phyloP scores from a whole-genome alignment of 2,113 vertebrate species.

The Ibidorhyncha struthersii region DNA sequence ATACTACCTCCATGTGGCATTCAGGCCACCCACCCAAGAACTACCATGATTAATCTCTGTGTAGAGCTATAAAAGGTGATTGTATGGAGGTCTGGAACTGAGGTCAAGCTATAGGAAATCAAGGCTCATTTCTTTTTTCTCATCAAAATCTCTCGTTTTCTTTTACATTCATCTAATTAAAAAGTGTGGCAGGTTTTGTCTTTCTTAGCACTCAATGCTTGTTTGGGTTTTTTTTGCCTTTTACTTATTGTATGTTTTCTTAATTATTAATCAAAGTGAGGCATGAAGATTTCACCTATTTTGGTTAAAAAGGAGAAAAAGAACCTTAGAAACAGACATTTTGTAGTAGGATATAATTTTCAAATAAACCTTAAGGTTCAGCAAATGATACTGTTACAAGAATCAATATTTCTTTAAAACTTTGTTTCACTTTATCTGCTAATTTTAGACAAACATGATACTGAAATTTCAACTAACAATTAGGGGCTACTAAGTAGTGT shows the following conservation, averaged over 20 bases:
- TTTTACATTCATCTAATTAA: background rate
- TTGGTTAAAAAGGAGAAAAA: background rate
- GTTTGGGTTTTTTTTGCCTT: background rate
- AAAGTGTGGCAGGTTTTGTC: background rate
- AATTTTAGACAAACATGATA: background rate
- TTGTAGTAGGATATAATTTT: background rate
- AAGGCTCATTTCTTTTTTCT: background rate
- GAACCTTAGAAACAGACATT: background rate
- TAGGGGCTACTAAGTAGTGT: background rate
- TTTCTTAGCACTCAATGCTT: background rate
- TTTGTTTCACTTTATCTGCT: background rate
- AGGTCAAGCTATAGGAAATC: background rate
- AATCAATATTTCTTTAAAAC: background rate
- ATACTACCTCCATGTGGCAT: background rate
- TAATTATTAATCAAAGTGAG: background rate
- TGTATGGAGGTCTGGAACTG: background rate
- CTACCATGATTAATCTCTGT: background rate
- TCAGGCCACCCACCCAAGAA: fast-evolving
- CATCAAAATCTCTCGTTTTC: background rate
- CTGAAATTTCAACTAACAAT: background rate
- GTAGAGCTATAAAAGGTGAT: background rate
- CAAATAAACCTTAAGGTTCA: background rate
- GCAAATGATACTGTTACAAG: background rate
- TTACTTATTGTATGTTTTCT: background rate
- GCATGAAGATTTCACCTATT: background rate